These are phyloP conservation scores for Poeciliopsis retropinna DNA, from an alignment of 2,113 vertebrate genomes.

Conservation along the genomic window DNA sequence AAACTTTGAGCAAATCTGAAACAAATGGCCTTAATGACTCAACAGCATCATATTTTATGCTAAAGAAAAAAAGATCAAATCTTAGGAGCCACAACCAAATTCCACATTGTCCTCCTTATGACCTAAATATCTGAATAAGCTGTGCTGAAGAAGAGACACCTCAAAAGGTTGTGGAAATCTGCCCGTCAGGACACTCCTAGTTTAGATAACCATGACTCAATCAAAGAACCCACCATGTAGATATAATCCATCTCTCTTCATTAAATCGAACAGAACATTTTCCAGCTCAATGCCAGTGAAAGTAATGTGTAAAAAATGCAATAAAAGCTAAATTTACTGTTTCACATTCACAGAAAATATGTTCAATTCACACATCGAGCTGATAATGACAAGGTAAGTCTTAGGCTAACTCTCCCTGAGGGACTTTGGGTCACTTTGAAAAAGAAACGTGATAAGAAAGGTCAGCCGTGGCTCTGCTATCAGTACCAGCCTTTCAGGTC, in stretches of 20 bases:
- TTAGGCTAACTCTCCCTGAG: slow-evolving; percentile 17
- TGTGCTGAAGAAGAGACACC: neutral
- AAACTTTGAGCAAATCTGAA: no score
- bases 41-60: no score
- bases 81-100: no score
- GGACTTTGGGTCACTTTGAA: slow-evolving; percentile 20
- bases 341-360: neutral
- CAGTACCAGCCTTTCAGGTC: slow-evolving; percentile 34
- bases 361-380: slow-evolving; percentile 3
- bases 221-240: neutral
- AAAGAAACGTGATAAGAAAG: slow-evolving; percentile 37
- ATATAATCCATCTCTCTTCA: neutral
- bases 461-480: slow-evolving; percentile 39
- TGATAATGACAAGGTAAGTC: slow-evolving; percentile 24
- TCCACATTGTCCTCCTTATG: neutral
- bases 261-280: neutral
- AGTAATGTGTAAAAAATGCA: neutral
- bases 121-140: neutral
- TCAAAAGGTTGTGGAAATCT: neutral
- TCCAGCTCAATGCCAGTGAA: slow-evolving; percentile 6
- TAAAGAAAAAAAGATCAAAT: no score
- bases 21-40: no score
- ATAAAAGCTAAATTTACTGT: slow-evolving; percentile 10
- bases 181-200: no score
- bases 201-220: neutral